Conservation (phyloP, 2,797 vertebrate genomes). For the Holocentrus rufus region DNA sequence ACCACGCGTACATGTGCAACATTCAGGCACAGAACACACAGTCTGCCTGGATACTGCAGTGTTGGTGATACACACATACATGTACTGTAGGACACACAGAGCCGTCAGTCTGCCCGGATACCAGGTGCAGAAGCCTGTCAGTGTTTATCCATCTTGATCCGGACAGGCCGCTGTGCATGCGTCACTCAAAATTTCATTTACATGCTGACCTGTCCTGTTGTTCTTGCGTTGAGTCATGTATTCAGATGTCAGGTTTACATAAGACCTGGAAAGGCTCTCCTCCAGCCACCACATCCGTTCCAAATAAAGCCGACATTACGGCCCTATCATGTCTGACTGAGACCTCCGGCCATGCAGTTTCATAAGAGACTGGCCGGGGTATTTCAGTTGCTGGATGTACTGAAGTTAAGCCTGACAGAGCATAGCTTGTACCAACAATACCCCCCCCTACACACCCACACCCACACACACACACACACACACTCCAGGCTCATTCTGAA, state of each 20-base stretch:
- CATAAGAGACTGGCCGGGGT: slow-evolving; percentile 48
- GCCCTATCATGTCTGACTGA: slow-evolving; percentile 35
- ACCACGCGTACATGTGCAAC: background rate
- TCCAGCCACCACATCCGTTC: slow-evolving; percentile 33
- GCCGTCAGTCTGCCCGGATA: background rate
- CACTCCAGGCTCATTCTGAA: slow-evolving; percentile 33
- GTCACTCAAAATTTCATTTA: slow-evolving; percentile 20
- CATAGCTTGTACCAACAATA: slow-evolving; percentile 41
- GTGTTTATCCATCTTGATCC: background rate
- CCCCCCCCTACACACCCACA: too few relatives aligned
- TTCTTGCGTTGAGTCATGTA: slow-evolving; percentile 30
- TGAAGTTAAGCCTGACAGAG: slow-evolving; percentile 50
- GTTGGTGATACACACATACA: background rate
- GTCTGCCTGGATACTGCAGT: background rate
- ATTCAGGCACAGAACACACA: background rate
- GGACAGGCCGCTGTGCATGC: background rate
- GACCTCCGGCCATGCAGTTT: slow-evolving; percentile 56
- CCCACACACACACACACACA: slow-evolving; percentile 1
- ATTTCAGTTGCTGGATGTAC: slow-evolving; percentile 39
- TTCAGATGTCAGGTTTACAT: slow-evolving; percentile 55
- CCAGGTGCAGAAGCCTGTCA: background rate
- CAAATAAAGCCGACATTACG: slow-evolving; percentile 47
- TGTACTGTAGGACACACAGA: background rate
- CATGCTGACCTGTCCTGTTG: slow-evolving; percentile 9
- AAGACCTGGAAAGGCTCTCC: slow-evolving; percentile 46